Conservation (phyloP, 2,797 vertebrate genomes). For the Neosilurus hyrtlii region DNA sequence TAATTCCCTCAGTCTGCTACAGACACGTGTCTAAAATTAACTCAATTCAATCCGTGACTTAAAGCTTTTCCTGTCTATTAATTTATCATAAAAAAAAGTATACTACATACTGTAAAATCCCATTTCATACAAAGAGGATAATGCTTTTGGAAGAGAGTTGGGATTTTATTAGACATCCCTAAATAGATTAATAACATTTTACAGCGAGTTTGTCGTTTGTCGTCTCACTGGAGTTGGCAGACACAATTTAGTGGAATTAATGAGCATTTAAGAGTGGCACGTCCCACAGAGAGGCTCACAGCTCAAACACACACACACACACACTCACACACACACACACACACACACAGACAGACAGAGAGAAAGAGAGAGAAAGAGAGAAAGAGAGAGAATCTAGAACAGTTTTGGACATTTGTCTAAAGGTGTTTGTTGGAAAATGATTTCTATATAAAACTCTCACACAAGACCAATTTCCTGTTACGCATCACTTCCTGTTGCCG, state of each 20-base stretch:
- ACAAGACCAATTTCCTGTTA: neutral
- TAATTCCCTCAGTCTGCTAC: neutral
- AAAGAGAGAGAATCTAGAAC: neutral
- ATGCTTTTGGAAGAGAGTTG: constrained; percentile 65
- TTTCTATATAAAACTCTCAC: neutral
- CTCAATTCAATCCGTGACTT: constrained; percentile 4
- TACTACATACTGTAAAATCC: constrained; percentile 66
- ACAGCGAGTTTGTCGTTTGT: constrained; percentile 39
- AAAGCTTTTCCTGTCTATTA: constrained; percentile 62
- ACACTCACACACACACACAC: constrained; percentile 9
- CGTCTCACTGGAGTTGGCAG: constrained; percentile 49
- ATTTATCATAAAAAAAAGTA: constrained; percentile 68
- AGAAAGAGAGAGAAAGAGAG: neutral
- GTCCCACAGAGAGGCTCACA: constrained; percentile 44
- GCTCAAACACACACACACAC: neutral
- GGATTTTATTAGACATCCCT: constrained; percentile 64
- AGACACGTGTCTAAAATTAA: constrained; percentile 9
- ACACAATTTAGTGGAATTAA: constrained; percentile 52
- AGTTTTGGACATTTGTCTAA: neutral
- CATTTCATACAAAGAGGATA: constrained; percentile 65
- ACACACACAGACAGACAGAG: neutral
- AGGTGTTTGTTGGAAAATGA: neutral
- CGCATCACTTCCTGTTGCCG: neutral
- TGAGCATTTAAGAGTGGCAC: constrained; percentile 51
- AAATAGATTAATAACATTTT: constrained; percentile 66